A percentile compares a stretch with the other conserved stretches of the same genome.
These are phyloP conservation scores for Agrypnus murinus DNA, from an alignment of 2,888 invertebrate species.

Conservation along the genomic window DNA sequence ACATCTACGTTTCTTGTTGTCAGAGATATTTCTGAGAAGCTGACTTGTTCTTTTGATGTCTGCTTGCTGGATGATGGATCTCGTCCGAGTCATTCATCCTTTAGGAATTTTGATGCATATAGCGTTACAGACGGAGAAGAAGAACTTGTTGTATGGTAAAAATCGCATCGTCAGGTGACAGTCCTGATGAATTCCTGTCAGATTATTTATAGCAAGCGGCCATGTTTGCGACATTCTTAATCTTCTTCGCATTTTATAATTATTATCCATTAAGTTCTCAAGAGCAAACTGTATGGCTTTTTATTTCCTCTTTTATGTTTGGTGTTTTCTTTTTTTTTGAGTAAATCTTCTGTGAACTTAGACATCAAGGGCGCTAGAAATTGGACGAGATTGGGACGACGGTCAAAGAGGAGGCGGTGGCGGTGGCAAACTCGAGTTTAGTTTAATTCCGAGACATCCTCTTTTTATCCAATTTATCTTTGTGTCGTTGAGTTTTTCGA, in stretches of 20 bases:
- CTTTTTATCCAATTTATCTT: conserved; percentile 53
- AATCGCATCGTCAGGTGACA: conserved; percentile 34
- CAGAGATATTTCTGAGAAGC: conserved; percentile 41
- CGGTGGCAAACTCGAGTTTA: conserved; percentile 38
- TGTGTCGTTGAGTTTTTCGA: conserved; percentile 51
- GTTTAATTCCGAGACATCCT: conserved; percentile 49
- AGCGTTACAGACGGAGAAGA: conserved; percentile 21
- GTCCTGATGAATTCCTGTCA: conserved; percentile 36
- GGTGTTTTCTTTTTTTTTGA: conserved; percentile 1
- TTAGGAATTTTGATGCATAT: conserved; percentile 42
- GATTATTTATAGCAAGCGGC: conserved; percentile 44
- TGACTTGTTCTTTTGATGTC: conserved; percentile 37
- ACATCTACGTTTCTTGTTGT: conserved; percentile 11
- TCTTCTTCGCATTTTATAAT: conserved; percentile 25
- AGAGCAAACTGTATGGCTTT: conserved; percentile 13
- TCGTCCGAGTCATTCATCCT: conserved; percentile 32
- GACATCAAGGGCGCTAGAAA: conserved; percentile 30
- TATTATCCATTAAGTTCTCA: conserved; percentile 17
- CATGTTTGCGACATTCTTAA: conserved; percentile 28
- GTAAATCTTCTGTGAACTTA: conserved; percentile 10
- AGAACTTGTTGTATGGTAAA: not conserved
- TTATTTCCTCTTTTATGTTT: conserved; percentile 1
- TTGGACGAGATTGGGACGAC: conserved; percentile 36
- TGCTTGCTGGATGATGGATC: conserved; percentile 37
- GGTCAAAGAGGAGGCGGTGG: conserved; percentile 48